Conservation (phyloP, 2,113 vertebrate species). For the Esox niger region DNA sequence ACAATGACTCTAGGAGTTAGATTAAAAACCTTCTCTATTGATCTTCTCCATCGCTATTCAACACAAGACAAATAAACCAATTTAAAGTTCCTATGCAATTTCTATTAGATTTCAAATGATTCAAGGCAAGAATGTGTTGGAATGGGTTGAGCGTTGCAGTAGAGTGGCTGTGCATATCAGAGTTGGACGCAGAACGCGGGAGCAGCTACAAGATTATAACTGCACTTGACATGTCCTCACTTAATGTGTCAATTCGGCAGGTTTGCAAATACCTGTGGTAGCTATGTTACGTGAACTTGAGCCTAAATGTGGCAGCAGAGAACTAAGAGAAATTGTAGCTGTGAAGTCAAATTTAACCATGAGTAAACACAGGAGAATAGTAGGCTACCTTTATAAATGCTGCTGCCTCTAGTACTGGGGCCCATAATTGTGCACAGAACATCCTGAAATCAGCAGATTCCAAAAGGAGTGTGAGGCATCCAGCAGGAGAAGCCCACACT, state of each 20-base stretch:
- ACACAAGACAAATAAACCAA: constrained; percentile 65
- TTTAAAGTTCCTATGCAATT: constrained; percentile 62
- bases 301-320: too few relatives aligned
- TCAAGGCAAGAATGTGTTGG: constrained; percentile 54
- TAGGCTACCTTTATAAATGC: neutral
- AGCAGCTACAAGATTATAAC: constrained; percentile 7
- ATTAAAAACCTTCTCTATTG: constrained; percentile 64
- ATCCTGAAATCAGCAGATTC: too few relatives aligned
- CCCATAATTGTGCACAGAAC: too few relatives aligned
- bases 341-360: neutral
- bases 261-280: neutral
- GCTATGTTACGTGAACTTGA: neutral
- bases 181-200: constrained; percentile 37
- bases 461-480: too few relatives aligned
- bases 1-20: constrained; percentile 32
- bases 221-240: constrained; percentile 49
- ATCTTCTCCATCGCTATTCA: constrained; percentile 56
- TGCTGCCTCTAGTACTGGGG: too few relatives aligned
- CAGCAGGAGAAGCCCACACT: too few relatives aligned
- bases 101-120: constrained; percentile 64
- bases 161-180: constrained; percentile 51
- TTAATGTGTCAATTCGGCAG: constrained; percentile 23
- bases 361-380: neutral
- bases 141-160: constrained; percentile 61
- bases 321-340: neutral